These are phyloP conservation scores for Ectobius pallidus DNA, from an alignment of 2,888 invertebrate genomes.

Conservation along the genomic window DNA sequence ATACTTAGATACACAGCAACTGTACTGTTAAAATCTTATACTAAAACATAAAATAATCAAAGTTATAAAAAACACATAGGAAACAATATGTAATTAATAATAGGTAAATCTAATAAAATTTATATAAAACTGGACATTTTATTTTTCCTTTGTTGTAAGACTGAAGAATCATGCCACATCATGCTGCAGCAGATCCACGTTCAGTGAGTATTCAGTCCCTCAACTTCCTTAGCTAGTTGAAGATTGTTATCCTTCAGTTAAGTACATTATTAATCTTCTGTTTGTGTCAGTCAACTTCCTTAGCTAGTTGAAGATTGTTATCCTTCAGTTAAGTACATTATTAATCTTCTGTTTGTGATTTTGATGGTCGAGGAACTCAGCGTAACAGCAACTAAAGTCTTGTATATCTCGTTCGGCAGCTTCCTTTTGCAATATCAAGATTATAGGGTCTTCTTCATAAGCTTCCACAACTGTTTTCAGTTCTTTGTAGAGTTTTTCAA, in stretches of 20 bases:
- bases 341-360: conserved; percentile 70
- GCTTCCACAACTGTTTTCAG: conserved; percentile 54
- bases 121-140: no score
- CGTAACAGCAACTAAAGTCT: conserved; percentile 62
- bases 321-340: conserved; percentile 59
- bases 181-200: no score
- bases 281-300: conserved; percentile 58
- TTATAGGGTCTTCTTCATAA: conserved; percentile 56
- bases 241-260: conserved; percentile 57
- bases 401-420: conserved; percentile 58
- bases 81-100: no score
- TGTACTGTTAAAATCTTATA: no score
- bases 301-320: conserved; percentile 55
- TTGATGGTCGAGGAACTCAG: conserved; percentile 65
- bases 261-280: conserved; percentile 66
- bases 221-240: conserved; percentile 57
- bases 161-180: no score
- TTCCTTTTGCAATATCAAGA: conserved; percentile 53
- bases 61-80: no score
- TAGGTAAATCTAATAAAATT: no score
- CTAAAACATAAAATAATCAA: no score
- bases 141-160: no score
- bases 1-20: no score
- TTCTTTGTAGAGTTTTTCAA: conserved; percentile 49
- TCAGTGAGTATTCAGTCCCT: no score